A percentile compares a stretch with the other conserved stretches of the same genome.
These are phyloP conservation scores for Cygnus atratus DNA, from an alignment of 2,113 vertebrate species.

Conservation along the genomic window DNA sequence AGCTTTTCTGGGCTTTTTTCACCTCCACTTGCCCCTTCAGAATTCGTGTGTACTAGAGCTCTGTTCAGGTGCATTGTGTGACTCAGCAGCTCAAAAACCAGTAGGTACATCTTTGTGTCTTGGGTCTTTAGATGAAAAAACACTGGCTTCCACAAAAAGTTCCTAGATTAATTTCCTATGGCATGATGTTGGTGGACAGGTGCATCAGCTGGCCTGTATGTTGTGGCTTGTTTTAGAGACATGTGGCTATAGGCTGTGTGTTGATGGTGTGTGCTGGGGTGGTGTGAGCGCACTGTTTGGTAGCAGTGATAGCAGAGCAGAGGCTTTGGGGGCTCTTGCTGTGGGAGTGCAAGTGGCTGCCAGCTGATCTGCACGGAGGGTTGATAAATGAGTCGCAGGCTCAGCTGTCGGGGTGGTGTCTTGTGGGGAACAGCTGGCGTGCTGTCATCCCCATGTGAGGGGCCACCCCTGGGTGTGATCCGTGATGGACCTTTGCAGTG, in stretches of 20 bases:
- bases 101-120: rapidly evolving
- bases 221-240: not conserved
- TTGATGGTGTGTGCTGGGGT: rapidly evolving
- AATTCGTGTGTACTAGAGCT: not conserved
- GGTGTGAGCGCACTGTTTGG: not conserved
- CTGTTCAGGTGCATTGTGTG: rapidly evolving
- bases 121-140: not conserved
- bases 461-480: not conserved
- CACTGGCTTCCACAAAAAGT: rapidly evolving
- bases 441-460: rapidly evolving
- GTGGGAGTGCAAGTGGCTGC: not conserved
- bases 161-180: rapidly evolving
- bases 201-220: not conserved
- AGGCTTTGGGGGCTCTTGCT: not conserved
- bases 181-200: not conserved
- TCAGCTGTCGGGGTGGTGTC: not conserved
- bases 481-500: not conserved
- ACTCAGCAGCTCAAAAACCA: not conserved
- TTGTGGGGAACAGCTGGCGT: not conserved
- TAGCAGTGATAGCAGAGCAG: not conserved
- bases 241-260: not conserved
- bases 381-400: not conserved
- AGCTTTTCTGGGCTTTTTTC: not conserved
- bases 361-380: not conserved
- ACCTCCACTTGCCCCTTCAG: not conserved